Conservation (phyloP, 1,140 invertebrate species). For the Chelonus insularis region DNA sequence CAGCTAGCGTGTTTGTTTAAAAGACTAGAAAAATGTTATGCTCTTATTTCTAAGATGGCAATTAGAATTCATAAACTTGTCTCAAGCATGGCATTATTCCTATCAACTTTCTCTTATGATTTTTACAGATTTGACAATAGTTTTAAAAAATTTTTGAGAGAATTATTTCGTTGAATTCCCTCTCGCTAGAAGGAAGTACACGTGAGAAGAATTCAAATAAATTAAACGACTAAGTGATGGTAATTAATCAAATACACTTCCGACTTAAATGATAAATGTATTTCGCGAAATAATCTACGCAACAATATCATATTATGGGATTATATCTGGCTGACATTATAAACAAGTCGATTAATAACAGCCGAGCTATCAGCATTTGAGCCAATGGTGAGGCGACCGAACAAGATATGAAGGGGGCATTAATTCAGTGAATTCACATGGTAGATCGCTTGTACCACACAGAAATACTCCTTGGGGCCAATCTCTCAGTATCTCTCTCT, state of each 20-base stretch:
- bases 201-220: neutral
- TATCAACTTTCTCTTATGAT: neutral
- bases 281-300: neutral
- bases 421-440: conserved; percentile 16
- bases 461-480: conserved; percentile 5
- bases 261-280: conserved; percentile 16
- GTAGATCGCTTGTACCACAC: neutral
- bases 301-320: conserved; percentile 17
- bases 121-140: neutral
- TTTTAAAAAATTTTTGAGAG: neutral
- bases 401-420: conserved; percentile 8
- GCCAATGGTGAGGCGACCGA: conserved; percentile 7
- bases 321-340: conserved; percentile 16
- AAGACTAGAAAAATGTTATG: neutral
- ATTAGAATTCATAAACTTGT: conserved; percentile 9
- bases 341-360: conserved; percentile 28
- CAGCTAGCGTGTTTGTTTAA: neutral
- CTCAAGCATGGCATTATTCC: neutral
- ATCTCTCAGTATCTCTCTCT: neutral
- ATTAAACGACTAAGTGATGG: neutral
- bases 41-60: neutral
- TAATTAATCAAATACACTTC: conserved; percentile 19
- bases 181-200: neutral
- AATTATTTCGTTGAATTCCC: neutral
- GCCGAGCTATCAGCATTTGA: conserved; percentile 9